phyloP scores from a whole-genome alignment of 1,140 invertebrate species.

The Hermetia illucens region DNA sequence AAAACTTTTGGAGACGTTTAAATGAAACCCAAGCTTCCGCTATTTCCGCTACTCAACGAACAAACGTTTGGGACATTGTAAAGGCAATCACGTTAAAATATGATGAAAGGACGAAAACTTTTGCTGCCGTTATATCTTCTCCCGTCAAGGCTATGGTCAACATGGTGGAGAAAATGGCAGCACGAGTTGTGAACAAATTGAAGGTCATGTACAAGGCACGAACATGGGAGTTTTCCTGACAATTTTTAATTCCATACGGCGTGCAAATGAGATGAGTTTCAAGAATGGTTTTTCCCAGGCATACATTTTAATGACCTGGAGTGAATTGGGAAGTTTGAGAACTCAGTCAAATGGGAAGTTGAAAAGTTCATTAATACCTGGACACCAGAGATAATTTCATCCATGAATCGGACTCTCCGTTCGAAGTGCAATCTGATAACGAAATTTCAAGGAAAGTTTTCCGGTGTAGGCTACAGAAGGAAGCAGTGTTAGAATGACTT shows the following conservation, averaged over 20 bases:
- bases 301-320: conserved; percentile 65
- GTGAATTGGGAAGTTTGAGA: too few relatives aligned
- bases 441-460: conserved; percentile 29
- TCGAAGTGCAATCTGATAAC: conserved; percentile 32
- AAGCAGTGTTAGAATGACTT: conserved; percentile 50
- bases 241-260: conserved; percentile 44
- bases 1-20: conserved; percentile 37
- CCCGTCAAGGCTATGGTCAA: conserved; percentile 40
- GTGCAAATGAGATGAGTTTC: conserved; percentile 39
- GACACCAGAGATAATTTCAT: conserved; percentile 46
- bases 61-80: conserved; percentile 56
- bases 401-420: conserved; percentile 49
- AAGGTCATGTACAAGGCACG: conserved; percentile 59
- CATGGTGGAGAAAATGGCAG: conserved; percentile 49
- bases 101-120: conserved; percentile 48
- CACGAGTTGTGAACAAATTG: conserved; percentile 50
- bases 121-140: conserved; percentile 38
- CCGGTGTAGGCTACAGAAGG: conserved; percentile 42
- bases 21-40: conserved; percentile 46
- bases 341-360: too few relatives aligned
- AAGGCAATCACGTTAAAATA: conserved; percentile 47
- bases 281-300: conserved; percentile 62
- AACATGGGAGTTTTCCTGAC: conserved; percentile 50
- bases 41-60: conserved; percentile 47
- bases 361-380: conserved; percentile 38